A percentile compares a stretch with the other conserved stretches of the same genome.
phyloP scores from a whole-genome alignment of 2,888 invertebrate genomes.

The Beris morrisii region DNA sequence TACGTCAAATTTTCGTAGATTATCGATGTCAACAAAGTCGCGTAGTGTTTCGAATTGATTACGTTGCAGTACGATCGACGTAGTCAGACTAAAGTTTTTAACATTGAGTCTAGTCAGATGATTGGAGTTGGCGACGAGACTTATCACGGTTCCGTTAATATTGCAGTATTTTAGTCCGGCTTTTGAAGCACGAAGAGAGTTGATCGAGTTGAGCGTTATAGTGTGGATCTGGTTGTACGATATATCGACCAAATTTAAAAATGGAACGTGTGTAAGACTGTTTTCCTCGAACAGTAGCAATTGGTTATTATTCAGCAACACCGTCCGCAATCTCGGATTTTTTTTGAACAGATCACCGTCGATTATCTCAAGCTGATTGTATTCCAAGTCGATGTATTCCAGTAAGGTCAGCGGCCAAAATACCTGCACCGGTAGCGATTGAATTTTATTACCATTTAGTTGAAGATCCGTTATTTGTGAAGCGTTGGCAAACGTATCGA shows the following conservation, averaged over 20 bases:
- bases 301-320: conserved; percentile 4
- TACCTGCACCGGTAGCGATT: not conserved
- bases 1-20: not conserved
- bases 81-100: not conserved
- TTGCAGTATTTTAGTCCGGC: not conserved
- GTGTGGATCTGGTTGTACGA: not conserved
- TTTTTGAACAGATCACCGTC: not conserved
- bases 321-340: not conserved
- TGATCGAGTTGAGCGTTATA: not conserved
- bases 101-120: not conserved
- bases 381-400: conserved; percentile 5
- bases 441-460: not conserved
- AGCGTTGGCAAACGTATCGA: not conserved
- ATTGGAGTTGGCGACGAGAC: not conserved
- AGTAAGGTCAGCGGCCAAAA: not conserved
- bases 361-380: not conserved
- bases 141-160: not conserved
- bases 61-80: not conserved
- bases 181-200: not conserved
- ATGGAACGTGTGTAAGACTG: not conserved
- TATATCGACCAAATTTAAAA: not conserved
- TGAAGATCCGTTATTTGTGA: not conserved
- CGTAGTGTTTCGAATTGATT: not conserved
- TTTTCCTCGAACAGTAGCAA: not conserved
- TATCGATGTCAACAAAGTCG: not conserved